Evolutionary conservation across 2,888 invertebrate genomes (phyloP).

Genomic region (Drosophila tripunctata): DNA sequence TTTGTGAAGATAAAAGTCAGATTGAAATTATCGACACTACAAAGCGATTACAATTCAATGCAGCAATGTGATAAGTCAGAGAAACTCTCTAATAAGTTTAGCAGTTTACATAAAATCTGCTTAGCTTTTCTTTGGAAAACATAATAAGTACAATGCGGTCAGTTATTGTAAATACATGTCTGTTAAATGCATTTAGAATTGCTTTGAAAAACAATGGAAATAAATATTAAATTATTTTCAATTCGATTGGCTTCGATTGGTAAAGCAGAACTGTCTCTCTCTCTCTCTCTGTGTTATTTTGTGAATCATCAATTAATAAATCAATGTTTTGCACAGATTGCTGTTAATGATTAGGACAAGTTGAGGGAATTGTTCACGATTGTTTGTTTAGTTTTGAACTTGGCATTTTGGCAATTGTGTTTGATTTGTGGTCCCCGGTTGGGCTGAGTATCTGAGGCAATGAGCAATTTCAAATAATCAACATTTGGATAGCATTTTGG

Average conservation of each 20-base stretch:
- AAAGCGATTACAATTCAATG: background rate
- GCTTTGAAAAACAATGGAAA: no score
- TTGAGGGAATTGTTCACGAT: background rate
- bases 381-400: slow-evolving; percentile 54
- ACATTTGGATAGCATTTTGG: slow-evolving; percentile 58
- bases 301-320: background rate
- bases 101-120: no score
- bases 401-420: slow-evolving; percentile 58
- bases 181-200: no score
- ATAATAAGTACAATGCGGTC: no score
- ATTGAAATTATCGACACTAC: background rate
- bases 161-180: no score
- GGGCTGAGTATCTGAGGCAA: slow-evolving; percentile 27
- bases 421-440: slow-evolving; percentile 43
- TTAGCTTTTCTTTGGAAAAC: no score
- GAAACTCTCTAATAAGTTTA: no score
- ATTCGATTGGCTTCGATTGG: no score
- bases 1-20: background rate
- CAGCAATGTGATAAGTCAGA: background rate
- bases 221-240: no score
- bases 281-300: no score
- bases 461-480: slow-evolving; percentile 52
- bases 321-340: background rate
- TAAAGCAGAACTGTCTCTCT: no score
- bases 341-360: slow-evolving; percentile 5